Conservation (phyloP, 2,113 vertebrate species). For the Larimichthys crocea region DNA sequence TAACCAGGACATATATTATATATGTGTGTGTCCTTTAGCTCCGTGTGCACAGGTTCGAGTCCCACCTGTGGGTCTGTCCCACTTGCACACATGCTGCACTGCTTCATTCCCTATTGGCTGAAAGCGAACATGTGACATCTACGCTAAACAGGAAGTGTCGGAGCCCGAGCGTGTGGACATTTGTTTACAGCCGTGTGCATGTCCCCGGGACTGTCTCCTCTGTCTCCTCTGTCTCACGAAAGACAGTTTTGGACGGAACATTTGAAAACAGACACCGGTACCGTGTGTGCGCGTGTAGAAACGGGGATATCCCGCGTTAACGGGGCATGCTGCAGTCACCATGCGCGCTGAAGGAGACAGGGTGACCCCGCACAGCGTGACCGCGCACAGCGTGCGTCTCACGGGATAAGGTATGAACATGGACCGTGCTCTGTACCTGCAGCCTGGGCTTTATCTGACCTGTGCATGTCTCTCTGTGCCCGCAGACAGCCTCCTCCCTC, state of each 20-base stretch:
- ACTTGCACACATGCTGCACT: too few relatives aligned
- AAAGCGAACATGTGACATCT: conserved; percentile 48
- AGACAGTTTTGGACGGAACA: fast-evolving
- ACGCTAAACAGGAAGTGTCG: conserved; percentile 60
- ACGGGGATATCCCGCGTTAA: conserved; percentile 8
- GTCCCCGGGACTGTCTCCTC: background rate
- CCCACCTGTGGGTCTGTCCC: too few relatives aligned
- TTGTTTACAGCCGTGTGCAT: conserved; percentile 68
- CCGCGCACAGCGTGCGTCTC: conserved; percentile 5
- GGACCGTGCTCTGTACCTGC: too few relatives aligned
- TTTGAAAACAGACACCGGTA: background rate
- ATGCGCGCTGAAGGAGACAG: conserved; percentile 29
- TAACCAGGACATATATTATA: too few relatives aligned
- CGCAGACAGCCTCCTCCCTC: background rate
- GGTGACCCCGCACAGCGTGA: conserved; percentile 26
- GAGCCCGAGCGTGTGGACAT: conserved; percentile 39
- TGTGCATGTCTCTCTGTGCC: background rate
- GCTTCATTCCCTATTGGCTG: conserved; percentile 46
- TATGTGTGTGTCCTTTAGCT: too few relatives aligned
- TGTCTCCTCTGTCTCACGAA: too few relatives aligned
- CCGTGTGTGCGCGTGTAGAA: background rate
- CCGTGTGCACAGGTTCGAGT: too few relatives aligned
- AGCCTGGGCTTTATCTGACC: background rate
- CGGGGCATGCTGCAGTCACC: conserved; percentile 58
- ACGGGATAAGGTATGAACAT: conserved; percentile 55